Base-by-base conservation (phyloP, 2,888 invertebrate genomes). In the Cantharis nigra region DNA sequence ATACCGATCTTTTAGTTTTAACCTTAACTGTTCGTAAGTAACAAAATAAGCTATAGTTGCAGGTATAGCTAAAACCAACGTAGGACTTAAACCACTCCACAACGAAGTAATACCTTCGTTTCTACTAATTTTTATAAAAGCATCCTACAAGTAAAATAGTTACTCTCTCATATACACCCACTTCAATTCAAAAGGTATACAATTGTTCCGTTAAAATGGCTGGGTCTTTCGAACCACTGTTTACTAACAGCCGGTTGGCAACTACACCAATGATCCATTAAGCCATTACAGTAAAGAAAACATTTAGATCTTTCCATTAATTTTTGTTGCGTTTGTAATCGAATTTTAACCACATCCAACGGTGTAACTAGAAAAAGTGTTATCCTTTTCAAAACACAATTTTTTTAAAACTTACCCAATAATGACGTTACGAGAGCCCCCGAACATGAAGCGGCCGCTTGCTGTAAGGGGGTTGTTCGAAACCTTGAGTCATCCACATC, bases 21-120 rank as follows among this genome's bases (percentile, higher is more conserved):
- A 90, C 84, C 95, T 90, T 69, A 98, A 90, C 87, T 98, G 97
- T 89, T 99, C 99, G 88, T 99, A 99, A 14, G 96, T 92, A 10
- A 99, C 98, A 91, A 99, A 99, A 89, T 99, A 99, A 80, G 98
- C 93, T 75, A 99, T 95, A 33, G 99, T 99, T 70, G 98, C 96
- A 67, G 99, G 99, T 78, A 99, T 90, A 13, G 99, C 98, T 88
- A 99, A 92, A 13, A 98, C 92, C 86, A 99, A 90, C 3, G 99
- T 99, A 0, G 99, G 99, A 83, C 98, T 96, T 64, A 99, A 90
- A 1, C 99, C 99, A 85, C 98, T 98, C 99, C 99, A 99, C 49
- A 99, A 89, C 0, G 98, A 96, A 7, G 92, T 88, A 0, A 98
- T 85, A 9, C 99, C 99, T 91, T 99, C 99, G 70, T 91, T 88